Conservation (phyloP, 1,140 invertebrate genomes). For the Leptopilina boulardi region DNA sequence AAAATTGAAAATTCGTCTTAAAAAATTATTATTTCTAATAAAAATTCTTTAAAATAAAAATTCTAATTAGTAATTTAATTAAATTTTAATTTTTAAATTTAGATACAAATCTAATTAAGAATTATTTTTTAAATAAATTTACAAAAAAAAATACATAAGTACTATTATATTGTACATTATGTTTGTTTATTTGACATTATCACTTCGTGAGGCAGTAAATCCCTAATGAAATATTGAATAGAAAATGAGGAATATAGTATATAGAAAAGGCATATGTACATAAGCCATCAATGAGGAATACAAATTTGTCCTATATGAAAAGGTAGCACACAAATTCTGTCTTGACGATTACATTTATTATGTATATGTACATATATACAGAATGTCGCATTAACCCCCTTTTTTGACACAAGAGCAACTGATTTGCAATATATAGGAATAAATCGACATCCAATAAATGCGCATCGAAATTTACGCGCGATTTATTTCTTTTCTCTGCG, state of each 20-base stretch:
- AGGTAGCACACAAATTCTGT: too few relatives aligned
- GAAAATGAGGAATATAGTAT: not conserved
- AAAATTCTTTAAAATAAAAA: too few relatives aligned
- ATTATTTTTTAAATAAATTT: too few relatives aligned
- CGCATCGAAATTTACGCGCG: not conserved
- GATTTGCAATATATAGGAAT: not conserved
- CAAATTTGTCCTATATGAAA: not conserved
- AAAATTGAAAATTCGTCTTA: too few relatives aligned
- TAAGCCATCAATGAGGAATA: not conserved
- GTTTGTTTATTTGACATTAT: too few relatives aligned
- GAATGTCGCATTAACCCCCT: not conserved
- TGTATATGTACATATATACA: too few relatives aligned
- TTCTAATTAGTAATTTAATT: too few relatives aligned
- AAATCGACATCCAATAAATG: not conserved
- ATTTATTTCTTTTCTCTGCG: not conserved
- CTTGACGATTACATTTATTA: not conserved
- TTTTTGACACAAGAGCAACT: not conserved
- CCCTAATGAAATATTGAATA: not conserved
- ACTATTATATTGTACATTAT: too few relatives aligned
- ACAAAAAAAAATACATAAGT: too few relatives aligned
- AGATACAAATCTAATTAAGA: too few relatives aligned
- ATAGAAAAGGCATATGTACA: not conserved
- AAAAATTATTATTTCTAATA: too few relatives aligned
- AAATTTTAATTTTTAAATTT: too few relatives aligned
- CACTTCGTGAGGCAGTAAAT: not conserved